A percentile compares a stretch with the other conserved stretches of the same genome.
phyloP scores from a whole-genome alignment of 2,797 vertebrate species.

The Mormyrops boulengeri region DNA sequence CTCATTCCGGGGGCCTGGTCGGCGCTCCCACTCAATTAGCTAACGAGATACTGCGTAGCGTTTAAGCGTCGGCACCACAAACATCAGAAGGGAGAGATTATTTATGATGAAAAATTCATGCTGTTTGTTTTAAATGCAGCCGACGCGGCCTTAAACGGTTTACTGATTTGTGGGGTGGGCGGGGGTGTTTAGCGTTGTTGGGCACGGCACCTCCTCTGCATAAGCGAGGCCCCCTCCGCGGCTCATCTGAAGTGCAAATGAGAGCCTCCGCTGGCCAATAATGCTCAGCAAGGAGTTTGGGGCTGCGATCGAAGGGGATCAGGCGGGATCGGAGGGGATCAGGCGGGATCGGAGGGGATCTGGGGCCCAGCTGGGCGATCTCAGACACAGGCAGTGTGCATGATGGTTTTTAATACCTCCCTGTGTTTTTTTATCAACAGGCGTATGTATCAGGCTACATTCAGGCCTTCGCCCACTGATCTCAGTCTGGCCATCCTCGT shows the following conservation, averaged over 20 bases:
- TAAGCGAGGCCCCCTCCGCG: conserved; percentile 52
- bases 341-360: conserved; percentile 30
- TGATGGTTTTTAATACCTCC: neutral
- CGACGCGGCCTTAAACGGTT: conserved; percentile 61
- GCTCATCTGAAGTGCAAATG: conserved; percentile 70
- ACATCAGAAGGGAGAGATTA: conserved; percentile 57
- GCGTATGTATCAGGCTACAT: neutral
- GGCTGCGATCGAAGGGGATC: conserved; percentile 25
- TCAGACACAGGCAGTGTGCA: neutral
- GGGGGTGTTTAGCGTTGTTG: conserved; percentile 56
- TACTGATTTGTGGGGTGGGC: conserved; percentile 58
- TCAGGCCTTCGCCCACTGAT: neutral
- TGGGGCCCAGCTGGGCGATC: neutral
- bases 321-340: conserved; percentile 22
- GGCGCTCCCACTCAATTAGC: conserved; percentile 64
- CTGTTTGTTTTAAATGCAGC: conserved; percentile 65
- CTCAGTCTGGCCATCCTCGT: neutral
- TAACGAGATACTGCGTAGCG: conserved; percentile 39
- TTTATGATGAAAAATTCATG: conserved; percentile 67
- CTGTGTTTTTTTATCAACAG: neutral
- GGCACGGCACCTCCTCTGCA: conserved; percentile 59
- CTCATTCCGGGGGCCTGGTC: conserved; percentile 34
- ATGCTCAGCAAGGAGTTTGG: conserved; percentile 40
- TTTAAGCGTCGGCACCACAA: conserved; percentile 47
- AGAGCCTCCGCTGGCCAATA: conserved; percentile 37